These are phyloP conservation scores for Hartigia nigra DNA, from an alignment of 2,888 invertebrate genomes.

Conservation along the genomic window DNA sequence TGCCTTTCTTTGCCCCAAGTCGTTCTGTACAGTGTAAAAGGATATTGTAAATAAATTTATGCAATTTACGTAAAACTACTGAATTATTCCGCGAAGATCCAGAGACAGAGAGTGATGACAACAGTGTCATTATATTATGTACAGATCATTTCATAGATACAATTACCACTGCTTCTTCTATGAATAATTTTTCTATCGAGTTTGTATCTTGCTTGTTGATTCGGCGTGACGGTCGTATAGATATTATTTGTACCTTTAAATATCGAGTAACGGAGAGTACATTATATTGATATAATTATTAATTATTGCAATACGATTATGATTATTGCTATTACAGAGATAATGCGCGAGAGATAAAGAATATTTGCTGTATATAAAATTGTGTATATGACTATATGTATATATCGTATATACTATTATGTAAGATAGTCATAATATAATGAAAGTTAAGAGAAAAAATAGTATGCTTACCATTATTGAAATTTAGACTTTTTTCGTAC, in stretches of 20 bases:
- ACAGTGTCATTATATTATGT: slow-evolving; percentile 14
- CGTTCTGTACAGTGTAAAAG: slow-evolving; percentile 55
- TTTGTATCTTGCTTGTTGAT: slow-evolving; percentile 35
- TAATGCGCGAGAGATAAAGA: neutral
- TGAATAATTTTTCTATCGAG: slow-evolving; percentile 41
- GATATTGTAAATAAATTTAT: slow-evolving; percentile 51
- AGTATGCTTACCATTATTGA: neutral
- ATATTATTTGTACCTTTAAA: slow-evolving; percentile 38
- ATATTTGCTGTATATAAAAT: slow-evolving; percentile 33
- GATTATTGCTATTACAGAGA: slow-evolving; percentile 11
- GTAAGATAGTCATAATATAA: slow-evolving; percentile 40
- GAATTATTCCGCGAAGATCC: slow-evolving; percentile 11
- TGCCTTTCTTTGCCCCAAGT: slow-evolving; percentile 24
- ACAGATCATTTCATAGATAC: slow-evolving; percentile 37
- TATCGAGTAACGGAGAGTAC: slow-evolving; percentile 18
- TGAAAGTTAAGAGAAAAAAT: slow-evolving; percentile 30
- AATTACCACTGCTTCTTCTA: slow-evolving; percentile 52
- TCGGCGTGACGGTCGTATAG: slow-evolving; percentile 28
- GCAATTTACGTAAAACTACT: slow-evolving; percentile 31
- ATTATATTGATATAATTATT: slow-evolving; percentile 9
- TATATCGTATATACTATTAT: slow-evolving; percentile 32
- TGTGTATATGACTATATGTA: slow-evolving; percentile 38
- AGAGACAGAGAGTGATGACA: slow-evolving; percentile 10
- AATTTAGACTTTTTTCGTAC: neutral
- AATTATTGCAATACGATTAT: slow-evolving; percentile 10